Conservation (phyloP, 2,797 vertebrate species). For the Xenentodon cancila region DNA sequence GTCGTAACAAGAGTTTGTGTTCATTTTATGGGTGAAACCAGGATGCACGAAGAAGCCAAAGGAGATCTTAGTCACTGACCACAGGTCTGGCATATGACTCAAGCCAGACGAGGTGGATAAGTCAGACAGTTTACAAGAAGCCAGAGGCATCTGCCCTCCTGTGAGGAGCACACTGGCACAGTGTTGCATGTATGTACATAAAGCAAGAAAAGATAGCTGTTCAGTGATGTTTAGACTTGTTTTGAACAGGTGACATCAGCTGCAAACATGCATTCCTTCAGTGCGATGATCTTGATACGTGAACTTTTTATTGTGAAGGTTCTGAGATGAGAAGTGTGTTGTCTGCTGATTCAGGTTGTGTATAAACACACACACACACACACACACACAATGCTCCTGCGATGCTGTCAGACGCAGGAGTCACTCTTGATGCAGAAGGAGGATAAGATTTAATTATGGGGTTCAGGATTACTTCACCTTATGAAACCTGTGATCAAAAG, state of each 20-base stretch:
- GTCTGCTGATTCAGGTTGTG: no score
- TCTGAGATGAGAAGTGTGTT: background rate
- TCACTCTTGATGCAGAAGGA: constrained; percentile 36
- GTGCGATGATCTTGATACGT: background rate
- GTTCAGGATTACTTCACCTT: constrained; percentile 58
- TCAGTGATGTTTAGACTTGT: background rate
- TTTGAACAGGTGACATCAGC: constrained; percentile 5
- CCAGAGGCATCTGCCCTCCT: constrained; percentile 40
- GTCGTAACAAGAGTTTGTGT: constrained; percentile 4
- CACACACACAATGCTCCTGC: background rate
- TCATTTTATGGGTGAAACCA: constrained; percentile 22
- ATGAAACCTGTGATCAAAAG: constrained; percentile 65
- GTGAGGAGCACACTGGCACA: constrained; percentile 18
- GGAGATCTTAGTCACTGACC: constrained; percentile 75
- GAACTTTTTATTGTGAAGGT: constrained; percentile 1
- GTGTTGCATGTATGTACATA: constrained; percentile 68
- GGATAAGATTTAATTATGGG: constrained; percentile 62
- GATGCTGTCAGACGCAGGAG: constrained; percentile 26
- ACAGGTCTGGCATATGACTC: constrained; percentile 68
- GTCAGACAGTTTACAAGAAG: constrained; percentile 65
- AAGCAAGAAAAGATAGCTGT: constrained; percentile 21
- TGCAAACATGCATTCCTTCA: background rate
- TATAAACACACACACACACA: no score
- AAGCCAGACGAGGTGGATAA: constrained; percentile 70
- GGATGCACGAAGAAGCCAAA: constrained; percentile 38